Evolutionary conservation across 2,113 vertebrate species (phyloP).

Genomic region (Amblyornis subalaris): DNA sequence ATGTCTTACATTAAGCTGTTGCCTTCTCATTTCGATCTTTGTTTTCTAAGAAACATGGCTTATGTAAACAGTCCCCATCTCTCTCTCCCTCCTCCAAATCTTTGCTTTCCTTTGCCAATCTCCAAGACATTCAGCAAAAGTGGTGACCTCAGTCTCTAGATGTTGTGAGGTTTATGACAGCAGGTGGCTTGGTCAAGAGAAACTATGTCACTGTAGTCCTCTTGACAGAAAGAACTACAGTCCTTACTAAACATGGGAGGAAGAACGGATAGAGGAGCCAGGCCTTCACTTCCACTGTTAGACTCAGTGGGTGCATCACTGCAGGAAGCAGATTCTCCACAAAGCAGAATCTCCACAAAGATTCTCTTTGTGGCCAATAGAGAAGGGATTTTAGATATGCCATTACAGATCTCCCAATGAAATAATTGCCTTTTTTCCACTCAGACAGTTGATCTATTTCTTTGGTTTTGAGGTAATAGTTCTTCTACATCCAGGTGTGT

Average conservation of each 20-base stretch:
- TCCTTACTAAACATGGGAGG: neutral
- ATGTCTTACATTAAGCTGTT: neutral
- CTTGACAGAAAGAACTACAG: neutral
- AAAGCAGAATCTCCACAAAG: no score
- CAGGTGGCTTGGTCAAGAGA: neutral
- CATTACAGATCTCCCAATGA: neutral
- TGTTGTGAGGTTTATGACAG: neutral
- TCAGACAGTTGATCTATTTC: neutral
- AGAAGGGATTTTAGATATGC: neutral
- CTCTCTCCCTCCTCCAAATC: neutral
- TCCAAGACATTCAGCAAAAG: neutral
- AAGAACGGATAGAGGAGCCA: neutral
- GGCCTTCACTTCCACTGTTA: neutral
- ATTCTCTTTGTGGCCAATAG: neutral
- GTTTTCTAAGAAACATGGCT: neutral
- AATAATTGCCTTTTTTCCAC: neutral
- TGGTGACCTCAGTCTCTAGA: neutral
- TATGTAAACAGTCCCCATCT: neutral
- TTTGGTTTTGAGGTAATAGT: neutral
- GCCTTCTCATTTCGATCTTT: neutral
- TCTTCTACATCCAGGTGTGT: neutral
- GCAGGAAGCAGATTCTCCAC: rapidly evolving
- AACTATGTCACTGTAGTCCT: neutral
- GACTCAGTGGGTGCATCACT: no score
- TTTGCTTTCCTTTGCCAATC: neutral